Evolutionary conservation across 2,797 vertebrate species (phyloP), one percentile per base, ranked within the genome.

Genomic region (Dromococcyx pavoninus): DNA sequence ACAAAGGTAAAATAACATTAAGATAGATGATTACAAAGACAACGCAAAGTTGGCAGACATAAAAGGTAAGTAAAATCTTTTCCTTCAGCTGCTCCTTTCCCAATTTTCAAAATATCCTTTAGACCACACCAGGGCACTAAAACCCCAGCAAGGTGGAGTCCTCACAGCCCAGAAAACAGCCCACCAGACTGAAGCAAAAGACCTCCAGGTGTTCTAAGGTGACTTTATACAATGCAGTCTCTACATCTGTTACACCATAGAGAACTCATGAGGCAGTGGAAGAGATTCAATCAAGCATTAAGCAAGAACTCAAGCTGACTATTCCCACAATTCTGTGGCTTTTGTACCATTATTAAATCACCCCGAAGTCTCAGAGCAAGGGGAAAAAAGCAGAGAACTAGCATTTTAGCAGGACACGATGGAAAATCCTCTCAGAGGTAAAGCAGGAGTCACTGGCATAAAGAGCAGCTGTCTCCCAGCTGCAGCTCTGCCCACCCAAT

Each of bases 251-350:
- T 80, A 30, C 41, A 57, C 44, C 18, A 28, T 14, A 41, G 46
- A 58, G 25, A 70, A 48, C 24, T 19, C 2, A 0, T 0, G 1
- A 16, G n/a, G 27, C 73, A 71, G 13, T 9, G 28, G 60, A 73
- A 69, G 37, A 2, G 2, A 72, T 39, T 74, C 3, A 32, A 10
- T 18, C 21, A 21, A 50, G 6, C 9, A 4, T 10, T 17, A 51
- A 43, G 6, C 18, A 58, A 33, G 28, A 71, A 84, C 28, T 56
- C 21, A 30, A 21, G n/a, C 5, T 48, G 35, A 9, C 30, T 66
- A 23, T 27, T 85, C 30, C 62, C 30, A 56, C 3, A 66, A 13
- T 54, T 75, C 19, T 43, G 11, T 58, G 13, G 28, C 58, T 64
- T 82, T 28, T 43, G 51, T 11, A 70, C 9, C n/a, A 32, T 28